Base-by-base conservation (phyloP, 1,140 invertebrate genomes). In the Heliconius eleuchia region DNA sequence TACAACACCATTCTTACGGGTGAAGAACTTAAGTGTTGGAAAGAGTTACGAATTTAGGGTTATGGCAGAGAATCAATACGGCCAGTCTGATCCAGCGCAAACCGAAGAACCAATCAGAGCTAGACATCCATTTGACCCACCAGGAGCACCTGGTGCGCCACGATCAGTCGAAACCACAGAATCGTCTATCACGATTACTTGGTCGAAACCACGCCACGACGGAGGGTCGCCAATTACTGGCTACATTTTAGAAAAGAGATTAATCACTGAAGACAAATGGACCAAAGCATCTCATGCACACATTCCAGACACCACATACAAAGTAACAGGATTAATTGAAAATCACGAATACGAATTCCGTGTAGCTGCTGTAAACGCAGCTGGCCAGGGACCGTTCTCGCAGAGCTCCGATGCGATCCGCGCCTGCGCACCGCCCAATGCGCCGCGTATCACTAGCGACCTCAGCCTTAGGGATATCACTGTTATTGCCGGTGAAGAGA, bases 261-360 rank as follows among this genome's bases (percentile, higher is more conserved):
- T 98, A 18, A 96, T 98, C 71, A 97, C 97, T 71, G 98, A 98
- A 90, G 97, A 98, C 78, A 98, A 98, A 89, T 99, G 98, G 98
- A 98, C 97, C 3, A 98, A 98, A 91, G 98, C 98, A 23, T 96
- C 97, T 16, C 98, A 98, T 87, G 96, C 97, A 30, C 95, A 97
- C 84, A 96, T 98, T 83, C 96, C 97, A 76, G 98, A 98, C 85
- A 96, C 97, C 3, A 97, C 96, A 5, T 96, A 97, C 87, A 97
- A 96, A 85, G 97, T 99, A 18, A 97, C 96, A 71, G 98, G 97
- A 81, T 95, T 99, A 19, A 98, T 98, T 79, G 98, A 99, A 91
- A 99, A 99, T 90, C 97, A 98, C 76, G 98, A 99, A 89, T 99
- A 99, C 88, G 99, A 99, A 91, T 99, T 99, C 96, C 96, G 99